Conservation (phyloP, 2,113 vertebrate species). For the Terrapene triunguis region DNA sequence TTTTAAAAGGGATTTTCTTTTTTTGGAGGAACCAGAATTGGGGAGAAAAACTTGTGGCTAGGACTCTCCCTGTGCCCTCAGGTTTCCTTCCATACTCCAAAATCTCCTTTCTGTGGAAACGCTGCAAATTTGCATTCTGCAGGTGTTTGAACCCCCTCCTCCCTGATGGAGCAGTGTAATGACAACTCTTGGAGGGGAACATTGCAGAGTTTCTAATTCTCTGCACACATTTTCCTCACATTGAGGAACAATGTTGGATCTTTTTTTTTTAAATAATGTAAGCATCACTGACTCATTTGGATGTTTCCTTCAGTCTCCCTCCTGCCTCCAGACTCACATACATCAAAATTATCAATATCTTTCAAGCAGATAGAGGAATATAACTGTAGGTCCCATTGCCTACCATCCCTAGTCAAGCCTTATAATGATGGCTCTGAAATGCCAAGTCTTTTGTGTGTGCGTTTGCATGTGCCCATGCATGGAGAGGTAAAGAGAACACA, state of each 20-base stretch:
- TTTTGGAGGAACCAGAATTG: not conserved
- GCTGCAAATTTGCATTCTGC: not conserved
- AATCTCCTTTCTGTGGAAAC: not conserved
- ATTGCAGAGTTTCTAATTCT: not conserved
- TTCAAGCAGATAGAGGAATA: slow-evolving; percentile 12
- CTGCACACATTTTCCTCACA: slow-evolving; percentile 10
- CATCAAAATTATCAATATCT: slow-evolving; percentile 36
- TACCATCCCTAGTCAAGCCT: not conserved
- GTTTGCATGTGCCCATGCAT: not conserved
- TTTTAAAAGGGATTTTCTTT: not conserved
- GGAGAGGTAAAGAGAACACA: not conserved
- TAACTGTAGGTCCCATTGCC: not conserved
- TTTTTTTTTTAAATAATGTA: not conserved
- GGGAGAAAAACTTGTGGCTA: not conserved
- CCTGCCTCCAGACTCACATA: not conserved
- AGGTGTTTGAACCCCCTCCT: not conserved
- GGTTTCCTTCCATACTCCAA: not conserved
- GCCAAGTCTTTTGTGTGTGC: not conserved
- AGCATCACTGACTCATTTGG: not conserved
- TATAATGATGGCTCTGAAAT: not conserved
- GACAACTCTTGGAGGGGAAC: not conserved
- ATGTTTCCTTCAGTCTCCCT: not conserved
- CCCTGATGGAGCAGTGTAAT: not conserved
- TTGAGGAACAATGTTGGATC: not conserved
- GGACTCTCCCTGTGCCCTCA: not conserved